phyloP scores from a whole-genome alignment of 2,797 vertebrate species.

The Astyanax mexicanus region DNA sequence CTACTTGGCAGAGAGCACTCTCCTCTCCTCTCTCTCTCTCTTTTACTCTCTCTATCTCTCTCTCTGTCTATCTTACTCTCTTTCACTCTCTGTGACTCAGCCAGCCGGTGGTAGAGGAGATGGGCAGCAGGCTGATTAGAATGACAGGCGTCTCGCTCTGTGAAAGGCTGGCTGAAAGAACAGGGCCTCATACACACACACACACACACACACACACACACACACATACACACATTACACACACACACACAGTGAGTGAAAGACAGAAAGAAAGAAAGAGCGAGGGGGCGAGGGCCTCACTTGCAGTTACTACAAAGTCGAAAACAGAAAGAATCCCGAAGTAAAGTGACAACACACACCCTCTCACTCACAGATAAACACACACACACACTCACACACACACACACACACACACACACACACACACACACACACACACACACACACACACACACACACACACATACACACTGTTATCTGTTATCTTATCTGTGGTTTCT shows the following conservation, averaged over 20 bases:
- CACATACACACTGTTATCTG: too few species aligned
- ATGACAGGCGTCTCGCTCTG: constrained; percentile 75
- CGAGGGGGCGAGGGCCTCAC: constrained; percentile 43
- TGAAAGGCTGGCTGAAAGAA: constrained; percentile 55
- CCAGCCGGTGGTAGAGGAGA: constrained; percentile 70
- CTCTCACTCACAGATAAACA: background rate
- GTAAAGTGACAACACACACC: constrained; percentile 31
- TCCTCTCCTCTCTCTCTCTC: constrained; percentile 39
- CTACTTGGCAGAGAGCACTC: constrained; percentile 73
- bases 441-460: too few species aligned
- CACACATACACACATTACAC: constrained; percentile 23
- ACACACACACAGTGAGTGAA: constrained; percentile 31
- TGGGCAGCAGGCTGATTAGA: constrained; percentile 73
- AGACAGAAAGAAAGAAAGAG: constrained; percentile 40
- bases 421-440: too few species aligned
- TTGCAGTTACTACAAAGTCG: constrained; percentile 46
- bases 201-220: constrained; percentile 26
- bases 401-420: too few species aligned
- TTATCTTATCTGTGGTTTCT: too few species aligned
- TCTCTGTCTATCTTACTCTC: constrained; percentile 31
- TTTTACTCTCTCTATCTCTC: constrained; percentile 45
- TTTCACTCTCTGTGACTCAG: constrained; percentile 54
- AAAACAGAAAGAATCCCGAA: constrained; percentile 36
- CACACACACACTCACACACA: constrained; percentile 7
- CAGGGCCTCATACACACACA: constrained; percentile 47